Evolutionary conservation across 2,113 vertebrate genomes (phyloP), one percentile per base, ranked within the genome.

Genomic region (Elachura formosa): DNA sequence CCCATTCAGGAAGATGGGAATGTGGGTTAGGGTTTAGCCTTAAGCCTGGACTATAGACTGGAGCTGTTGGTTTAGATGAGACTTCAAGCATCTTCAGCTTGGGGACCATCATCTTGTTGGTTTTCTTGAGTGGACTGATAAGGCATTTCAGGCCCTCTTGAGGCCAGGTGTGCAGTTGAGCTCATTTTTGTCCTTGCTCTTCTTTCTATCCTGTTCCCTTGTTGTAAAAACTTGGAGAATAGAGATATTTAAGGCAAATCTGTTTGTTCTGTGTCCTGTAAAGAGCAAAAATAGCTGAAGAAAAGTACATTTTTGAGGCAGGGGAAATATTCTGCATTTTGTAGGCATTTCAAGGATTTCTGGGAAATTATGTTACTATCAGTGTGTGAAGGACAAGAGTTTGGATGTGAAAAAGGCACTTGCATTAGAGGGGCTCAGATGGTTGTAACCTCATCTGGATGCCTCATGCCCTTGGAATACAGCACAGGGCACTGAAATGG

Each of bases 401-500:
- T 41, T 61, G 49, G 45, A 31, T 24, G 5, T 51, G 29, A 20
- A 51, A 83, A 83, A 73, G 20, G 5, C 20, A 16, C 9, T 48
- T 78, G 14, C 20, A 14, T 62, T 91, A 66, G 36, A 83, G 49
- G 31, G n/a, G 4, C 10, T 78, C 7, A 22, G 54, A 7, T 46
- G 36, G 5, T 11, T 52, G 28, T 81, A 19, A 52, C 9, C 28
- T 77, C 7, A 11, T 31, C 33, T n/a, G 72, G 11, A 8, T 73
- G 17, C 33, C 58, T 76, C 0, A 0, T 69, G 34, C 23, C 46
- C 11, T 6, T 12, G 2, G 6, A 5, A 15, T 48, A 12, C 11
- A 55, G 28, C 1, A 2, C 11, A 56, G 59, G 51, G 41, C 6
- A 5, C 34, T 0, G 0, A 69, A 54, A 2, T 73, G 79, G 10